Evolutionary conservation across 2,113 vertebrate genomes (phyloP).

Genomic region (Oryzias curvinotus): DNA sequence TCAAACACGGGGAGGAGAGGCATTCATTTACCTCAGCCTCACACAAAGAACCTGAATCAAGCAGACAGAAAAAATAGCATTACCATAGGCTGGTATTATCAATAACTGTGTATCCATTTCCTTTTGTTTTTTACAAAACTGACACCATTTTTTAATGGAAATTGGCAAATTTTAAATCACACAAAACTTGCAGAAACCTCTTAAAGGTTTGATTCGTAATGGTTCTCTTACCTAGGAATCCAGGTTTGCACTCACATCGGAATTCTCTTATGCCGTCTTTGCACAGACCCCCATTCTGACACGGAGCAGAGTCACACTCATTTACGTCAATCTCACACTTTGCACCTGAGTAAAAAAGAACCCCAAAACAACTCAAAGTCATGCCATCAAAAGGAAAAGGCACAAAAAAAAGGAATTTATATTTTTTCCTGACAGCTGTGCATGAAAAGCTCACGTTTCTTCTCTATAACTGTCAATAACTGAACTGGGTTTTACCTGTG

Average conservation of each 20-base stretch:
- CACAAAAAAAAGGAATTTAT: background rate
- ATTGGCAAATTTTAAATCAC: no score
- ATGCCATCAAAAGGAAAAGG: background rate
- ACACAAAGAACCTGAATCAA: constrained; percentile 81
- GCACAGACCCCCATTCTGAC: constrained; percentile 87
- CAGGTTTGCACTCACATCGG: constrained; percentile 86
- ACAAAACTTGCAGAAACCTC: background rate
- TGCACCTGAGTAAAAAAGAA: constrained; percentile 81
- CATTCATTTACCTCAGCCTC: constrained; percentile 93
- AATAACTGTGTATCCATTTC: no score
- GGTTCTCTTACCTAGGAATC: constrained; percentile 83
- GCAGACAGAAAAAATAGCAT: background rate
- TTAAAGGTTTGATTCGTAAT: background rate
- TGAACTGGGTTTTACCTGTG: constrained; percentile 67
- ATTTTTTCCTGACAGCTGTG: no score
- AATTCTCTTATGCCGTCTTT: constrained; percentile 86
- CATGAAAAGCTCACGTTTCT: no score
- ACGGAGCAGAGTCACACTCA: constrained; percentile 90
- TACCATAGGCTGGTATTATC: background rate
- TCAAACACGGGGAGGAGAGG: constrained; percentile 86
- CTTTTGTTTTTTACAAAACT: no score
- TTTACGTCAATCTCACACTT: constrained; percentile 94
- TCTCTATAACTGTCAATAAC: no score
- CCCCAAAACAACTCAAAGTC: constrained; percentile 15
- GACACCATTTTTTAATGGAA: no score